Base-by-base conservation (phyloP, 2,113 vertebrate species). In the Hippotragus niger region DNA sequence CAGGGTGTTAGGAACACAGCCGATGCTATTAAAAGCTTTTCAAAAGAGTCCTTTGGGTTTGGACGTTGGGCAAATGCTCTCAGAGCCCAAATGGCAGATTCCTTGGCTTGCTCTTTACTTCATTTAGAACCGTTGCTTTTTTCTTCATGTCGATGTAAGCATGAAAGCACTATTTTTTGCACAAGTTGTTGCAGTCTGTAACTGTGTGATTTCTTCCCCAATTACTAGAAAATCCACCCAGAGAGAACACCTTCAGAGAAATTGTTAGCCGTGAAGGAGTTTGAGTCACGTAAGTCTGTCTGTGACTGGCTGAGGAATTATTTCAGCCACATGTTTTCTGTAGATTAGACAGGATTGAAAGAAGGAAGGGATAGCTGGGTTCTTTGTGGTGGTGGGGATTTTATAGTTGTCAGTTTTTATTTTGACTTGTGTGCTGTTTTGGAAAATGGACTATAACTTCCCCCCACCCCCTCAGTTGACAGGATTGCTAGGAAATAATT, bases 241-340 rank as follows among this genome's bases (percentile, higher is more conserved):
- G 99, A 99, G 94, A 99, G 98, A 97, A 99, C 99, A 15, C 43
- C 95, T 13, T 99, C 99, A 0, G 99, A 99, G 98, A 99, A 97
- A 92, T 97, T 99, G 58, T 90, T 99, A 86, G 95, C 98, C 13
- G 98, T 99, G 92, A 99, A 92, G 97, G 99, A 99, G 40, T 99
- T 99, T 98, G 99, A 99, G 91, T 99, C 99, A 86, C 99, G 99
- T 99, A 98, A 99, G 99, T 99, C 81, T 94, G 19, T 23, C n/a
- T 60, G 36, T 9, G 45, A 13, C 23, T 1, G 3, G 6, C 17
- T 1, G 5, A 27, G 2, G 21, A 9, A 74, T 45, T 50, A 1
- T 19, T 52, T 47, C 9, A 53, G 43, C 10, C 17, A 45, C 60
- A 1, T 1, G 2, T 47, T 57, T 17, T 23, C 13, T 3, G 14